Evolutionary conservation across 2,888 invertebrate genomes (phyloP), one percentile per base, ranked within the genome.

Genomic region (Frankliniella fusca): DNA sequence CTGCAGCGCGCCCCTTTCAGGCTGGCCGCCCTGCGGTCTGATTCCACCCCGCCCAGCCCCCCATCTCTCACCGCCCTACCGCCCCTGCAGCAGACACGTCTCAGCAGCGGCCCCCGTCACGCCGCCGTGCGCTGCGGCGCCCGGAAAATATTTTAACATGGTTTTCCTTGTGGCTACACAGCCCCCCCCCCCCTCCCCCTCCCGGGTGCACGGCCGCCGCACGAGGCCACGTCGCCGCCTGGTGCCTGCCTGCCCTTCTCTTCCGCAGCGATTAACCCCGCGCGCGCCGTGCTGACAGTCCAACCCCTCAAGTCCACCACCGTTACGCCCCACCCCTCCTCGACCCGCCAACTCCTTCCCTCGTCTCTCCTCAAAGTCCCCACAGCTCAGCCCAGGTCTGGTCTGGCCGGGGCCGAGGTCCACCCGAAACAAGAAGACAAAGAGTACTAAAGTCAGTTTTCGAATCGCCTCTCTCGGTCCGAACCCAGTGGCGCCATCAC

Each of bases 101-200:
- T 54, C 54, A 20, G 15, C 54, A 54, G 54, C 38, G 38, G 38
- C 3, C 54, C 54, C 54, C 54, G 54, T 54, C 54, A 15, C 38
- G 18, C 54, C 20, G 54, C 54, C 54, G 15, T 15, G 18, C 15
- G 54, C 54, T 54, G 15, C 54, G 54, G 54, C 54, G 54, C 15
- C 54, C 54, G 54, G 54, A 54, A 54, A 54, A 54, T 54, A 54
- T 54, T 54, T 54, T 54, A 54, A 54, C 54, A 54, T 54, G 54
- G 54, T 54, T 54, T 54, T 54, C 54, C 54, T 54, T 54, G 54
- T 54, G 54, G 54, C 54, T 54, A 54, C 54, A 54, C 54, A 54
- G 18, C 54, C 15, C 54, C 54, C 18, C 15, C 15, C 54, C 54
- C 18, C 15, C 15, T 54, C 54, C n/a, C n/a, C n/a, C n/a, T n/a